These are phyloP conservation scores for Baronia brevicornis DNA, from an alignment of 2,888 invertebrate genomes.

Conservation along the genomic window DNA sequence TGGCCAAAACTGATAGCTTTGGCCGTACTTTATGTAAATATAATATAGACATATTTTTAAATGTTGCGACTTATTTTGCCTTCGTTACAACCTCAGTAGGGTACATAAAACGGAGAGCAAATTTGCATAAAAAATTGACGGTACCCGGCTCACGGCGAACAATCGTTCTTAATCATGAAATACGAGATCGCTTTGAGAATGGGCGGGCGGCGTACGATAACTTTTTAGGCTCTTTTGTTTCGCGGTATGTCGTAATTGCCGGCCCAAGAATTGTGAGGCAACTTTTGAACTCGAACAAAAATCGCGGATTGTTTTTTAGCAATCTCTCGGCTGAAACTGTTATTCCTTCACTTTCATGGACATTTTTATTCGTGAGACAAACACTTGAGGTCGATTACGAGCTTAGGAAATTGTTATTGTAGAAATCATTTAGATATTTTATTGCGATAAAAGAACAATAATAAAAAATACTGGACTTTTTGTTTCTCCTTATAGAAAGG, in stretches of 20 bases:
- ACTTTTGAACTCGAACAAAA: conserved; percentile 4
- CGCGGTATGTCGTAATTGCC: conserved; percentile 15
- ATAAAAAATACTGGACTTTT: too few species aligned
- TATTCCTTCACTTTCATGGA: conserved; percentile 13
- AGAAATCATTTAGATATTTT: too few species aligned
- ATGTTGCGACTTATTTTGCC: too few species aligned
- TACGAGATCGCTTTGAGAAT: conserved; percentile 28
- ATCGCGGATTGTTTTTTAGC: conserved; percentile 9
- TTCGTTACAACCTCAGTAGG: too few species aligned
- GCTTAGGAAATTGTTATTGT: too few species aligned
- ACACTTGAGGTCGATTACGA: conserved; percentile 11
- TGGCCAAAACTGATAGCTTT: too few species aligned
- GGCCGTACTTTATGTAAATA: too few species aligned
- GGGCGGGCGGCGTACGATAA: conserved; percentile 17
- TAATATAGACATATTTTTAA: too few species aligned
- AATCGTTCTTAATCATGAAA: conserved; percentile 45
- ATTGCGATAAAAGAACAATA: too few species aligned
- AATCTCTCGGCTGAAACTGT: conserved; percentile 9
- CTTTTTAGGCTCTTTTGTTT: conserved; percentile 15
- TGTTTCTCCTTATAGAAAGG: too few species aligned
- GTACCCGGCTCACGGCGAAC: conserved; percentile 27
- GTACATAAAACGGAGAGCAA: conserved; percentile 25
- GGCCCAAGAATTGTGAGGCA: conserved; percentile 7
- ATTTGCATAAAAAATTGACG: conserved; percentile 46
- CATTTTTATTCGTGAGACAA: conserved; percentile 11